phyloP scores from a whole-genome alignment of 1,140 invertebrate genomes.

The Nasonia longicornis region DNA sequence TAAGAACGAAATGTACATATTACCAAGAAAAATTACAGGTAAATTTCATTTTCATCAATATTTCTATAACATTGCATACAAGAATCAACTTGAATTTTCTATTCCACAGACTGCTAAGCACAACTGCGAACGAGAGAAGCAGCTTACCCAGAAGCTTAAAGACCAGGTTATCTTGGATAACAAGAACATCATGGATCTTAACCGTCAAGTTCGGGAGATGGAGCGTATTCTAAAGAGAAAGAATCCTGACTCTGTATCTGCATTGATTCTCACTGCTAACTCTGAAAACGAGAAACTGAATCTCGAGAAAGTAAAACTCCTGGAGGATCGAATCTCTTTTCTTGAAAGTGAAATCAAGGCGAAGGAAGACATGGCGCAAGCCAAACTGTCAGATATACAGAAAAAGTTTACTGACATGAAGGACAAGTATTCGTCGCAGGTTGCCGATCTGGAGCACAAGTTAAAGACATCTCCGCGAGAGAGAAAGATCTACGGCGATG shows the following conservation, averaged over 20 bases:
- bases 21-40: constrained; percentile 66
- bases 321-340: constrained; percentile 78
- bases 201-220: constrained; percentile 85
- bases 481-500: constrained; percentile 55
- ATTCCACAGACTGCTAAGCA: constrained; percentile 56
- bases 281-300: constrained; percentile 70
- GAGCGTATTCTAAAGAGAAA: constrained; percentile 81
- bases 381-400: constrained; percentile 78
- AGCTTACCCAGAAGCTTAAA: constrained; percentile 74
- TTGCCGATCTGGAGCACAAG: constrained; percentile 77
- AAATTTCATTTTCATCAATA: constrained; percentile 6
- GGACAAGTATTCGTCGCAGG: constrained; percentile 78
- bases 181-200: constrained; percentile 78
- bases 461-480: constrained; percentile 54
- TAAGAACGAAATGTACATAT: constrained; percentile 58
- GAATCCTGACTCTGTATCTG: constrained; percentile 83
- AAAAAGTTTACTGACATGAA: constrained; percentile 81
- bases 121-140: constrained; percentile 70
- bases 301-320: constrained; percentile 68
- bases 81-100: constrained; percentile 3
- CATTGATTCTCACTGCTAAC: constrained; percentile 76
- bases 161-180: constrained; percentile 78
- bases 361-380: constrained; percentile 77
- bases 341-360: constrained; percentile 77
- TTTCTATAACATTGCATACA: constrained; percentile 14